A percentile compares a stretch with the other conserved stretches of the same genome.
These are phyloP conservation scores for Temnothorax nylanderi DNA, from an alignment of 1,140 invertebrate genomes.

Conservation along the genomic window DNA sequence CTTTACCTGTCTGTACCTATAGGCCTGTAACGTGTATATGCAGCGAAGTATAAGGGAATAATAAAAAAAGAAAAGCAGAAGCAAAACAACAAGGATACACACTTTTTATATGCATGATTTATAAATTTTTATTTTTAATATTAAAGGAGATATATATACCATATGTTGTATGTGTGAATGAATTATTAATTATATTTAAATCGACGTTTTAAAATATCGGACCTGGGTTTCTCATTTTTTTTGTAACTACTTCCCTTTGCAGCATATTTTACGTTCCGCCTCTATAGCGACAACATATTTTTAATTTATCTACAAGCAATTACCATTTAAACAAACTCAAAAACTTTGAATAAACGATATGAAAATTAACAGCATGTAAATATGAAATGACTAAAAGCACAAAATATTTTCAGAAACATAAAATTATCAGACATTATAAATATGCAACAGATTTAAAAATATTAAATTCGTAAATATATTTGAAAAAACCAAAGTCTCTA, in stretches of 20 bases:
- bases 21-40: slow-evolving; percentile 74
- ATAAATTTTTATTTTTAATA: slow-evolving; percentile 70
- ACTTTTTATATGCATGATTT: slow-evolving; percentile 74
- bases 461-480: neutral
- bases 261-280: neutral
- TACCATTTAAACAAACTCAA: neutral
- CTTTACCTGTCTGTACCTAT: slow-evolving; percentile 75
- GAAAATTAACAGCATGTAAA: neutral
- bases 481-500: neutral
- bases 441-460: neutral
- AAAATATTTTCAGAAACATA: slow-evolving; percentile 3
- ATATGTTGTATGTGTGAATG: slow-evolving; percentile 67
- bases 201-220: slow-evolving; percentile 68
- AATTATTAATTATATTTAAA: slow-evolving; percentile 72
- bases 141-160: slow-evolving; percentile 63
- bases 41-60: slow-evolving; percentile 71
- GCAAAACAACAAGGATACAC: slow-evolving; percentile 63
- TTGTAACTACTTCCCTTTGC: neutral
- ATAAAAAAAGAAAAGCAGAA: slow-evolving; percentile 51
- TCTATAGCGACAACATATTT: neutral
- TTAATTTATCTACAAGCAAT: neutral
- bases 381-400: neutral
- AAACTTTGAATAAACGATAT: neutral
- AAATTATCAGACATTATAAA: neutral
- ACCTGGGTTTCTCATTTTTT: slow-evolving; percentile 59